phyloP scores from a whole-genome alignment of 23 tunicate genomes.

The Trididemnum clinides region DNA sequence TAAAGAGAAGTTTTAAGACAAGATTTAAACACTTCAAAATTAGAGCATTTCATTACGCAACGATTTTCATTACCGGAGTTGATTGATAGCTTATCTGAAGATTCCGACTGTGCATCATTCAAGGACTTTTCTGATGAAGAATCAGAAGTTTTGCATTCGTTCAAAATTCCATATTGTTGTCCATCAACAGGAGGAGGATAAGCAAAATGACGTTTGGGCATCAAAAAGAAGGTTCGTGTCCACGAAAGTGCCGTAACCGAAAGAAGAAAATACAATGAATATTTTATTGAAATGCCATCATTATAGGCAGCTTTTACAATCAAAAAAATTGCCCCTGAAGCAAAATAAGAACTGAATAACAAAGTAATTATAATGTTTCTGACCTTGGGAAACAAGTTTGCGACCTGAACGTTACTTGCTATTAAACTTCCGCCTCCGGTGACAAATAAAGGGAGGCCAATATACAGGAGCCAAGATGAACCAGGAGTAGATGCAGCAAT shows the following conservation, averaged over 20 bases:
- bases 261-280: conserved; percentile 16
- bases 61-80: not conserved
- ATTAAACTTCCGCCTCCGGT: conserved; percentile 41
- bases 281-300: conserved; percentile 3
- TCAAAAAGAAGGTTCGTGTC: conserved; percentile 50
- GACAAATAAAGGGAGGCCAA: conserved; percentile 34
- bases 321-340: conserved; percentile 32
- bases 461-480: conserved; percentile 37
- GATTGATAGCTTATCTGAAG: not conserved
- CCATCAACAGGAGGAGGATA: not conserved
- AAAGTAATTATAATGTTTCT: conserved; percentile 37
- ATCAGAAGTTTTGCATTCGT: not conserved
- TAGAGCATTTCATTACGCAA: not conserved
- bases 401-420: conserved; percentile 53
- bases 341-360: conserved; percentile 22
- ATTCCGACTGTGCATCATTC: too few species aligned
- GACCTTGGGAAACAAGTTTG: conserved; percentile 41
- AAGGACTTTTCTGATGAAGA: not conserved
- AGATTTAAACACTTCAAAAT: not conserved
- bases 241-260: conserved; percentile 35
- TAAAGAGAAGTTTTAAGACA: not conserved
- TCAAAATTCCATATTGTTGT: not conserved
- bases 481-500: conserved; percentile 26
- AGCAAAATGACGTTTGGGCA: conserved; percentile 17
- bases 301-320: conserved; percentile 28